A percentile compares a stretch with the other conserved stretches of the same genome.
These are phyloP conservation scores for Gila orcuttii DNA, from an alignment of 2,113 vertebrate genomes.

Conservation along the genomic window DNA sequence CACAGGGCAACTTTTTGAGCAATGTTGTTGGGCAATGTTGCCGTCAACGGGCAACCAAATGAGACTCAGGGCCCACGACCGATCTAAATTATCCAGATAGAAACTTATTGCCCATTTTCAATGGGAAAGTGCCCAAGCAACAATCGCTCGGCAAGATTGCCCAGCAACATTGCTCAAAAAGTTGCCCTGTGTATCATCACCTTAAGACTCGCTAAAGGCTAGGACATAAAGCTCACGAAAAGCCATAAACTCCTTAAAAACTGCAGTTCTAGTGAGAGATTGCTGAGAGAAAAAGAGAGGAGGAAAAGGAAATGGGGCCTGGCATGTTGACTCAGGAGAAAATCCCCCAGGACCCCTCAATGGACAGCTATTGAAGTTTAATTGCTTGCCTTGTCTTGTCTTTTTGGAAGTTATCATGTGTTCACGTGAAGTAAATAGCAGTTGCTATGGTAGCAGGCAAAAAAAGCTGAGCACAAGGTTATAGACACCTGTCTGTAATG, in stretches of 20 bases:
- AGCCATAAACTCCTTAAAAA: background rate
- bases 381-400: slow-evolving; percentile 62
- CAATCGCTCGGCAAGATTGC: too few relatives aligned
- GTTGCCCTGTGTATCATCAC: too few relatives aligned
- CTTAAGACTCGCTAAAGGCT: background rate
- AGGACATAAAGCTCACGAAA: slow-evolving; percentile 1
- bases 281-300: slow-evolving; percentile 55
- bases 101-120: too few relatives aligned
- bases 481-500: slow-evolving; percentile 57
- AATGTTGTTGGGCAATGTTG: too few relatives aligned
- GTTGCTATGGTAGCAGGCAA: slow-evolving; percentile 43
- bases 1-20: too few relatives aligned
- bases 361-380: slow-evolving; percentile 73
- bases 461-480: slow-evolving; percentile 5
- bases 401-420: slow-evolving; percentile 56
- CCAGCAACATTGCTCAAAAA: too few relatives aligned
- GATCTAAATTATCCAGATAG: too few relatives aligned
- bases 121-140: too few relatives aligned
- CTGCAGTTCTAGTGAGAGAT: slow-evolving; percentile 28
- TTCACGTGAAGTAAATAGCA: slow-evolving; percentile 48
- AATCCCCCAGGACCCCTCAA: slow-evolving; percentile 69
- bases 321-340: slow-evolving; percentile 73
- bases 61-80: too few relatives aligned
- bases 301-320: slow-evolving; percentile 71
- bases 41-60: too few relatives aligned